These are phyloP conservation scores for Boleophthalmus pectinirostris DNA, from an alignment of 2,113 vertebrate species.

Conservation along the genomic window DNA sequence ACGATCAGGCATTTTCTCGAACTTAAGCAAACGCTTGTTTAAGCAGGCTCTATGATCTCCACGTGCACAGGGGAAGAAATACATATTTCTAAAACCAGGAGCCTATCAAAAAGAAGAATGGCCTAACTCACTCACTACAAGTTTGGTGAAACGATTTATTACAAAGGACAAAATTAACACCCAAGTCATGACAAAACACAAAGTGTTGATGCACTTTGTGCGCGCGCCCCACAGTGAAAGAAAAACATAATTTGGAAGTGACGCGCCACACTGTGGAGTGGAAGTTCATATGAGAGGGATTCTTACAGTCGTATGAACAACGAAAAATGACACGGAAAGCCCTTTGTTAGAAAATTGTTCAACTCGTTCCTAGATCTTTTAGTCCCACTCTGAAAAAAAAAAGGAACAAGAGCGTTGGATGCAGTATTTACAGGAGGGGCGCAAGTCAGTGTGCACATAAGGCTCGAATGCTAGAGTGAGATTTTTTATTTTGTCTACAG, in stretches of 20 bases:
- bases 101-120: background rate
- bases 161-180: constrained; percentile 85
- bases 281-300: constrained; percentile 96
- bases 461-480: no score
- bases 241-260: constrained; percentile 89
- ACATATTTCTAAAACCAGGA: background rate
- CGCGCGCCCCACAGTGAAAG: constrained; percentile 73
- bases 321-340: constrained; percentile 96
- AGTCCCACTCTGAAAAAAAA: constrained; percentile 85
- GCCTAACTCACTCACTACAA: no score
- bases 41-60: background rate
- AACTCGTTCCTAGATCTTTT: constrained; percentile 84
- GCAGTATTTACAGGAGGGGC: constrained; percentile 34
- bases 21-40: background rate
- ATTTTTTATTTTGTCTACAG: no score
- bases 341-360: constrained; percentile 95
- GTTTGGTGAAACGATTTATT: constrained; percentile 26
- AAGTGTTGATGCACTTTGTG: constrained; percentile 2
- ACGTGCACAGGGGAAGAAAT: background rate
- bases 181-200: constrained; percentile 81
- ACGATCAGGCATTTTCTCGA: constrained; percentile 11
- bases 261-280: constrained; percentile 95
- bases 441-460: no score
- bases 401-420: constrained; percentile 69
- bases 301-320: constrained; percentile 96